phyloP scores from a whole-genome alignment of 2,113 vertebrate genomes.

The Otis tarda region DNA sequence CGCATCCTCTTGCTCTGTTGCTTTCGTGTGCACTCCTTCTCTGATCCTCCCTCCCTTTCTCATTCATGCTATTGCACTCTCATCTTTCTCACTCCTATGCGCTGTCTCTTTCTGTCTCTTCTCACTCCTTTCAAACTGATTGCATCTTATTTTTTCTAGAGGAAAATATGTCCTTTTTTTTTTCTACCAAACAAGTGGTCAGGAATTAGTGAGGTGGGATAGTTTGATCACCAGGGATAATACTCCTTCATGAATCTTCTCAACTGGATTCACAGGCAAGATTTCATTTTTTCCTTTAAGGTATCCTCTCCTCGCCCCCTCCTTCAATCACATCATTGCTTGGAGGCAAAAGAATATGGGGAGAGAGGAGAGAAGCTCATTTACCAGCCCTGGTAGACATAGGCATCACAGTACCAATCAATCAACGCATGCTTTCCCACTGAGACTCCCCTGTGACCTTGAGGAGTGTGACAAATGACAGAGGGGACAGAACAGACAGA shows the following conservation, averaged over 20 bases:
- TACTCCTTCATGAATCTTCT: conserved; percentile 3
- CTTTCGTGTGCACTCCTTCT: neutral
- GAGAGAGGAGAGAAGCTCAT: conserved; percentile 51
- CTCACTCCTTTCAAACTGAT: neutral
- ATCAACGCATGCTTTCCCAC: conserved; percentile 57
- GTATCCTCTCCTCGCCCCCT: neutral
- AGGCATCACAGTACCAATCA: conserved; percentile 55
- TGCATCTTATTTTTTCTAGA: neutral
- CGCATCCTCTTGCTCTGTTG: fast-evolving
- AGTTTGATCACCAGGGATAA: neutral
- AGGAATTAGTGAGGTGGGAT: neutral
- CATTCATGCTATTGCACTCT: neutral
- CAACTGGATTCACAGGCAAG: neutral
- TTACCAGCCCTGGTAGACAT: conserved; percentile 46
- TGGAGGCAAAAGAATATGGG: neutral
- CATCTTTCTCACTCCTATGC: neutral
- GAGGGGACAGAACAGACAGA: conserved; percentile 50
- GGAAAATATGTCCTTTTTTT: neutral
- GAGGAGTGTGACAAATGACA: conserved; percentile 66
- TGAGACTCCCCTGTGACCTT: conserved; percentile 69
- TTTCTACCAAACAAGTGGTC: neutral
- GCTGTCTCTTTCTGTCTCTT: neutral
- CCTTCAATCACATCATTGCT: conserved; percentile 31
- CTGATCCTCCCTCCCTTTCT: fast-evolving
- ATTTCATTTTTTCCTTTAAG: neutral